phyloP scores from a whole-genome alignment of 2,113 vertebrate species.

The Toxotes chatareus region DNA sequence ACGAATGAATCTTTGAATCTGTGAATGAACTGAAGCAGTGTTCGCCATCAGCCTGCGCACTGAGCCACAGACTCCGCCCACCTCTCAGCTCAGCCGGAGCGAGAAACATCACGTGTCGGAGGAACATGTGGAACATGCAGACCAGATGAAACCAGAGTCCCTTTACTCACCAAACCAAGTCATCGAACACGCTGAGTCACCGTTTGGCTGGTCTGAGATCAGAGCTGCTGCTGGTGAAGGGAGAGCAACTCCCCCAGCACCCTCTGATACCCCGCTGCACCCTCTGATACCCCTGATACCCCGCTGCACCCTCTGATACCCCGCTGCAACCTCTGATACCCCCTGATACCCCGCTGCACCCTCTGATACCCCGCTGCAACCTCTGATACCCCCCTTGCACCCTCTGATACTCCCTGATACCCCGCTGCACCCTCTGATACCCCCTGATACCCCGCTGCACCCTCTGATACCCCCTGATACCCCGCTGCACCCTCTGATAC shows the following conservation, averaged over 20 bases:
- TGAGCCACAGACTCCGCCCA: conserved; percentile 28
- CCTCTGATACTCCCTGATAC: background rate
- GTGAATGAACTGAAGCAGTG: background rate
- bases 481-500: no score
- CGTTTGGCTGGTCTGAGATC: background rate
- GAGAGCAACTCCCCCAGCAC: background rate
- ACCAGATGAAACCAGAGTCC: background rate
- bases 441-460: no score
- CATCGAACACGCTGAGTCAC: background rate
- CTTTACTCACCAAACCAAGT: background rate
- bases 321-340: background rate
- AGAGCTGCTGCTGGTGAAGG: background rate
- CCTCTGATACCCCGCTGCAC: background rate
- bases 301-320: background rate
- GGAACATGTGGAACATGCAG: conserved; percentile 1
- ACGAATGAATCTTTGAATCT: background rate
- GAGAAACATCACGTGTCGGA: background rate
- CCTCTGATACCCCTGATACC: background rate
- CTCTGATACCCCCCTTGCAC: no score
- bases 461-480: background rate
- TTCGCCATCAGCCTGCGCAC: conserved; percentile 19
- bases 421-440: no score
- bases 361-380: no score
- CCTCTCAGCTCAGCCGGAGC: no score
- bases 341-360: no score